Base-by-base conservation (phyloP, 2,888 invertebrate species). In the Chrysolina haemoptera region DNA sequence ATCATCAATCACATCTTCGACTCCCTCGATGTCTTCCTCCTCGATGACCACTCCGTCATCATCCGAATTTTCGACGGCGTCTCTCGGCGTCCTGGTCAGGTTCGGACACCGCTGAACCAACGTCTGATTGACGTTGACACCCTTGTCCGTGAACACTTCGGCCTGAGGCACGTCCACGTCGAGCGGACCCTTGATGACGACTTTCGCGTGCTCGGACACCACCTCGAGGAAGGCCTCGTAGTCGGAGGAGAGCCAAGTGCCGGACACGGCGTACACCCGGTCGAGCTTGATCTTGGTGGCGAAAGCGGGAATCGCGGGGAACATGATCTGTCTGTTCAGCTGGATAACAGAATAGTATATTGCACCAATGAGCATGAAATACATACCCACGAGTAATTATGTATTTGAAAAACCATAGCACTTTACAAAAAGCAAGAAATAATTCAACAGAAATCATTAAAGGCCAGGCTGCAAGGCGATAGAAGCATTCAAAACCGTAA, bases 241-340 rank as follows among this genome's bases (percentile, higher is more conserved):
- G 1, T 91, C 90, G 0, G 85, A 84, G 0, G 87, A 82, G 6
- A 88, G 83, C 91, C 93, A 94, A 5, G 78, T 84, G 0, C 85
- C 84, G 40, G 84, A 84, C 50, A 89, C 73, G 1, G 73, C 16
- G 66, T 73, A 76, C 8, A 93, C 87, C 18, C 90, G 90, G 62
- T 89, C 81, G 22, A 96, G 88, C 12, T 88, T 81, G 79, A 93
- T 92, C 82, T 89, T 91, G 62, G 90, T 90, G 0, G 93, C 91
- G 84, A 94, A 92, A 14, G 91, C 89, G 0, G 94, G 94, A 71
- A 95, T 89, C 66, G 94, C 89, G 0, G 91, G 88, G 62, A 93
- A 90, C 6, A 92, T 90, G 1, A 93, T 89, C 79, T 90, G 90
- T 77, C 92, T 92, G 20, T 92, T 89, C 67, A 96, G 82, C 75